Percentiles rank a stretch among this genome's conserved stretches.
Conservation (phyloP, 1,140 invertebrate genomes). For the Microplitis mediator region DNA sequence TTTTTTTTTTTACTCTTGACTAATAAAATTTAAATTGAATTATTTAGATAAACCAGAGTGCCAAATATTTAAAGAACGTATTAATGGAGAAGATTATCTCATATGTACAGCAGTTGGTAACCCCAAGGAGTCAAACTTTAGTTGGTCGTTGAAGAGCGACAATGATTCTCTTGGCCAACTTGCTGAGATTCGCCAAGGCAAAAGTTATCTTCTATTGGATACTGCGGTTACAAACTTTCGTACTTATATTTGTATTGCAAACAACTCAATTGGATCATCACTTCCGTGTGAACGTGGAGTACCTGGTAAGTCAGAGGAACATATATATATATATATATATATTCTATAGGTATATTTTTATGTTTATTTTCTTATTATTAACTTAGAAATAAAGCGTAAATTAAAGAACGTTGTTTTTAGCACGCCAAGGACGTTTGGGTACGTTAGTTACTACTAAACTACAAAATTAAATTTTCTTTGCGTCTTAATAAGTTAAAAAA, state of each 20-base stretch:
- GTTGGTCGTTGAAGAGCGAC: constrained; percentile 82
- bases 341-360: neutral
- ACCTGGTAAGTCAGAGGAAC: constrained; percentile 43
- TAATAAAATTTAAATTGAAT: neutral
- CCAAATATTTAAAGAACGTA: constrained; percentile 73
- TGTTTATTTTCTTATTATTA: neutral
- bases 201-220: constrained; percentile 72
- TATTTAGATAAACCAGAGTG: constrained; percentile 82
- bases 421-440: constrained; percentile 42
- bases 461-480: neutral
- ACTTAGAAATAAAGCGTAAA: constrained; percentile 3
- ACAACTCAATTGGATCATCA: constrained; percentile 79
- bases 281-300: constrained; percentile 81
- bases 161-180: constrained; percentile 72
- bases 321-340: neutral
- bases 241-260: constrained; percentile 83
- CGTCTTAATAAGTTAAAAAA: too few relatives aligned
- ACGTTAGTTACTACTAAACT: constrained; percentile 18
- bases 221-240: constrained; percentile 71
- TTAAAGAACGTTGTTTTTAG: constrained; percentile 32
- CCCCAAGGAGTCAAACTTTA: constrained; percentile 80
- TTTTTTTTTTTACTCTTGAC: constrained; percentile 26
- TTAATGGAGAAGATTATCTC: constrained; percentile 75
- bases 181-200: constrained; percentile 62
- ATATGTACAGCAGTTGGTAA: constrained; percentile 83